These are phyloP conservation scores for Variabilichromis moorii DNA, from an alignment of 2,113 vertebrate species.

Conservation along the genomic window DNA sequence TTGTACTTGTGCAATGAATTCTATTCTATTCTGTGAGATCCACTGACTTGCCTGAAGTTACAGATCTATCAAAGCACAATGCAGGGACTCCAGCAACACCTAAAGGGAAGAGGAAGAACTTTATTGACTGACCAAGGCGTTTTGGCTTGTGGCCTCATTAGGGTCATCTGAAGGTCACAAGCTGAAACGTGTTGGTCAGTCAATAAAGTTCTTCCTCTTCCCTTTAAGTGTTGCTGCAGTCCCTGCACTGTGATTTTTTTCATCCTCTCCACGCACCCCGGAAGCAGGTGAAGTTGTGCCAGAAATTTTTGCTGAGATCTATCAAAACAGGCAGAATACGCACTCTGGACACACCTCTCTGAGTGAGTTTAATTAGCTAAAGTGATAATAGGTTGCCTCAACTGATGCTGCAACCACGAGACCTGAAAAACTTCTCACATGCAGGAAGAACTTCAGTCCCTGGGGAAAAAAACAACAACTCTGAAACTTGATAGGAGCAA, in stretches of 20 bases:
- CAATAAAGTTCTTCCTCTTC: neutral
- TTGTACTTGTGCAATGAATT: neutral
- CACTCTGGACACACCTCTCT: neutral
- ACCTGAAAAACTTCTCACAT: neutral
- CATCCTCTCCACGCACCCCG: rapidly evolving
- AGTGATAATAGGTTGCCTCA: neutral
- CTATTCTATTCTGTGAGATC: neutral
- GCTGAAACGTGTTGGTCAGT: neutral
- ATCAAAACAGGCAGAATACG: neutral
- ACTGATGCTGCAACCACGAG: neutral
- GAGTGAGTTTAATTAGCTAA: neutral
- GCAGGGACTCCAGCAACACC: neutral
- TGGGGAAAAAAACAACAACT: rapidly evolving
- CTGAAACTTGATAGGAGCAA: neutral
- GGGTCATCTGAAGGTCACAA: neutral
- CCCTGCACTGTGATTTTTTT: neutral
- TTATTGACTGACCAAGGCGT: neutral
- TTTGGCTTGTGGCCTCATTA: neutral
- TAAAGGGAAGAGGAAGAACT: neutral
- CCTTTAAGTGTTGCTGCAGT: rapidly evolving
- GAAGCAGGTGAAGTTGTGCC: neutral
- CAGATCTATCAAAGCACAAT: neutral
- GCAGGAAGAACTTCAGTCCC: neutral
- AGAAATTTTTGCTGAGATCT: neutral
- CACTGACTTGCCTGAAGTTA: neutral